Percentiles rank a stretch among this genome's conserved stretches.
phyloP scores from a whole-genome alignment of 53 echinoderm and acorn worm genomes.

The Apostichopus leukothele region DNA sequence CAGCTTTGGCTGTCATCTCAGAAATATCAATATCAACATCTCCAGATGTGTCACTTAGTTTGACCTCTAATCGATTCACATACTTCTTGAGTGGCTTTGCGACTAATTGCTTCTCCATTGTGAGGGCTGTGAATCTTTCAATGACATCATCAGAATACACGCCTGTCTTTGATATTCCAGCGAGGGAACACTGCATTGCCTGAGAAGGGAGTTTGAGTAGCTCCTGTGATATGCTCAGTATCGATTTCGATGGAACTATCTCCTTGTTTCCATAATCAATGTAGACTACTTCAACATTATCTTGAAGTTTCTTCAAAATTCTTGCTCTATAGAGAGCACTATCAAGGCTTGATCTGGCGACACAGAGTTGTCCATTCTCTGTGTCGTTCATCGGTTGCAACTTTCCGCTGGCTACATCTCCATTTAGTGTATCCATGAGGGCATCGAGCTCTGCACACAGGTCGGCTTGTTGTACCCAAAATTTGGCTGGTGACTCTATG shows the following conservation, averaged over 20 bases:
- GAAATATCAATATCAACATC: constrained; percentile 67
- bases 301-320: constrained; percentile 54
- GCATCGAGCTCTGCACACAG: constrained; percentile 56
- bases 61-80: constrained; percentile 53
- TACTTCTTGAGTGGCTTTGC: constrained; percentile 63
- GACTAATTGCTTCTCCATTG: constrained; percentile 78
- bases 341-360: constrained; percentile 72
- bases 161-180: constrained; percentile 38
- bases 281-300: constrained; percentile 66
- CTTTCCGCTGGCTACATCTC: constrained; percentile 33
- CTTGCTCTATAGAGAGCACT: constrained; percentile 82
- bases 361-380: constrained; percentile 59
- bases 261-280: constrained; percentile 86
- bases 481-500: constrained; percentile 70
- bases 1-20: constrained; percentile 51
- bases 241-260: constrained; percentile 41
- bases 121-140: constrained; percentile 64
- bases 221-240: constrained; percentile 50
- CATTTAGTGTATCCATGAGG: constrained; percentile 53
- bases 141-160: constrained; percentile 43
- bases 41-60: constrained; percentile 64
- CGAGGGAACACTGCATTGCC: constrained; percentile 73
- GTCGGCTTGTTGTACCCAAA: constrained; percentile 73
- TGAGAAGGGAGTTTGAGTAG: constrained; percentile 67
- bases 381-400: background rate